Evolutionary conservation across 2,888 invertebrate genomes (phyloP).

Genomic region (Ochlodes sylvanus): DNA sequence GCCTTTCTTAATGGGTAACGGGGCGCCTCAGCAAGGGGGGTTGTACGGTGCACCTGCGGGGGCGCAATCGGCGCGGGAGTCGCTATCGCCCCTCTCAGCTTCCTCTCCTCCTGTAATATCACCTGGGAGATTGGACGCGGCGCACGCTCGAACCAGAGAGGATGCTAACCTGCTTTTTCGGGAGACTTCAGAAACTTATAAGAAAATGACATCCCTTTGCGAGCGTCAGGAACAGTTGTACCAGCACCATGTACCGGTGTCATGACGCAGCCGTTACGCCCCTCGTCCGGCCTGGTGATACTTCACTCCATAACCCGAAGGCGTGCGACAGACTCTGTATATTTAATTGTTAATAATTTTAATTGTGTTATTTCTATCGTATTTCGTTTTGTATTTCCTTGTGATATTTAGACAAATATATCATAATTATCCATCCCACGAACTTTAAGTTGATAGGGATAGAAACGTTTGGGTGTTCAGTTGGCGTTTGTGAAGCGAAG

Average conservation of each 20-base stretch:
- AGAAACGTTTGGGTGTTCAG: slow-evolving; percentile 71
- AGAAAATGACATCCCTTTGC: slow-evolving; percentile 82
- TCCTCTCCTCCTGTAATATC: slow-evolving; percentile 80
- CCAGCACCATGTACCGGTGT: slow-evolving; percentile 83
- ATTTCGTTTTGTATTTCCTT: slow-evolving; percentile 85
- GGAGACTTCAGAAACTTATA: slow-evolving; percentile 80
- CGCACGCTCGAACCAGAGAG: slow-evolving; percentile 73
- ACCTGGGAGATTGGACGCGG: slow-evolving; percentile 76
- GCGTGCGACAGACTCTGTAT: slow-evolving; percentile 72
- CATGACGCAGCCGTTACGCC: slow-evolving; percentile 75
- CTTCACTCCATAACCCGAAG: slow-evolving; percentile 59
- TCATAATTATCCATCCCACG: slow-evolving; percentile 80
- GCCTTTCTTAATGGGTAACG: slow-evolving; percentile 76
- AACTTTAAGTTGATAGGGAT: slow-evolving; percentile 81
- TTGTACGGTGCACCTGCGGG: slow-evolving; percentile 73
- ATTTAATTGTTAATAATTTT: slow-evolving; percentile 83
- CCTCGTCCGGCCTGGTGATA: slow-evolving; percentile 76
- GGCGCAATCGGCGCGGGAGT: slow-evolving; percentile 73
- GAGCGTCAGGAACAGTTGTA: slow-evolving; percentile 83
- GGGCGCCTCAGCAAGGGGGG: slow-evolving; percentile 65
- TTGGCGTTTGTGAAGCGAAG: slow-evolving; percentile 74
- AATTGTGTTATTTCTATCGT: slow-evolving; percentile 83
- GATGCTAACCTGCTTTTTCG: slow-evolving; percentile 83
- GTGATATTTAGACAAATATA: slow-evolving; percentile 85
- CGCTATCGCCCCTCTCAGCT: slow-evolving; percentile 77